Evolutionary conservation across 2,113 vertebrate genomes (phyloP).

Genomic region (Takifugu bimaculatus): DNA sequence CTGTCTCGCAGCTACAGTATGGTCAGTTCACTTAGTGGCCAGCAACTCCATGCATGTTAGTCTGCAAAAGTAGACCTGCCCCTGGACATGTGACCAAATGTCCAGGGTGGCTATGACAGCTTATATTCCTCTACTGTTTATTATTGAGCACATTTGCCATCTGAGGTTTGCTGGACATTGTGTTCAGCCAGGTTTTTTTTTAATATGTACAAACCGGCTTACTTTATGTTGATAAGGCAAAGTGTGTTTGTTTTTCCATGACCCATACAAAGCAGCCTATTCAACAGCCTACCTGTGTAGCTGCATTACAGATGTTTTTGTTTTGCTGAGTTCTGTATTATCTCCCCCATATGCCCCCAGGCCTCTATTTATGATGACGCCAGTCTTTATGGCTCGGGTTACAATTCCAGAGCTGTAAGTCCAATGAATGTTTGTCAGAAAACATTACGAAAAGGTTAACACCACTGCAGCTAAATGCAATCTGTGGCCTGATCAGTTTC

Average conservation of each 20-base stretch:
- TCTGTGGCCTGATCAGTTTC: slow-evolving; percentile 23
- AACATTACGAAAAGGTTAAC: slow-evolving; percentile 8
- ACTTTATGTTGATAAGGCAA: slow-evolving; percentile 20
- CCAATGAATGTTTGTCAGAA: background rate
- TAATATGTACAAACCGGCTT: no score
- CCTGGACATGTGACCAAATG: background rate
- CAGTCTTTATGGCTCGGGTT: slow-evolving; percentile 76
- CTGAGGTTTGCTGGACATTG: no score
- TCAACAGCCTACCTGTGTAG: background rate
- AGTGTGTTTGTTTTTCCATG: slow-evolving; percentile 18
- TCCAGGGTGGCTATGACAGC: no score
- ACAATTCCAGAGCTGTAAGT: slow-evolving; percentile 85
- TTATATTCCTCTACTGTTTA: no score
- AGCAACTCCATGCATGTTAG: slow-evolving; percentile 31
- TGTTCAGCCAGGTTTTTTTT: no score
- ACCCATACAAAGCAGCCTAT: slow-evolving; percentile 7
- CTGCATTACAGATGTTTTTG: slow-evolving; percentile 19
- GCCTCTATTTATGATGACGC: slow-evolving; percentile 78
- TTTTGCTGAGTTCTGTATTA: slow-evolving; percentile 51
- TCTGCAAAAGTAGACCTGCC: slow-evolving; percentile 30
- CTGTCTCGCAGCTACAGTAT: slow-evolving; percentile 84
- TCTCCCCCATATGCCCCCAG: slow-evolving; percentile 70
- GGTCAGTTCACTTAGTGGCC: slow-evolving; percentile 74
- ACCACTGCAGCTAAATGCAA: slow-evolving; percentile 17
- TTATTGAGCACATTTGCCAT: no score